Evolutionary conservation across 2,888 invertebrate genomes (phyloP).

Genomic region (Patella depressa): DNA sequence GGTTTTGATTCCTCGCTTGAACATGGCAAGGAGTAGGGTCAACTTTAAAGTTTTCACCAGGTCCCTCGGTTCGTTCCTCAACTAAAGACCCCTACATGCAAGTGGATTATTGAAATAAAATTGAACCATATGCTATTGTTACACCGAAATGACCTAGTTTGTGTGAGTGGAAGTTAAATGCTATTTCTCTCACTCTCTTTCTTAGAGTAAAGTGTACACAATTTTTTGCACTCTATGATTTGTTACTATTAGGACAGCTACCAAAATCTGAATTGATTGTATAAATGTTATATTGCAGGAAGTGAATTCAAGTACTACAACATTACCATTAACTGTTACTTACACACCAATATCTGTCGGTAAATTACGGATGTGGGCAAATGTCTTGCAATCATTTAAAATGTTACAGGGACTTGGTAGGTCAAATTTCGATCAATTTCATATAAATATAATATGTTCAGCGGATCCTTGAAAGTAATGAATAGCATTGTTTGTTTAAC

Average conservation of each 20-base stretch:
- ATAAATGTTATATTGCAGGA: constrained; percentile 46
- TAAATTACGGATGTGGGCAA: constrained; percentile 72
- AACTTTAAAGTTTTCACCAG: too few species aligned
- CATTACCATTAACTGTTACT: constrained; percentile 79
- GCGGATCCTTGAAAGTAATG: too few species aligned
- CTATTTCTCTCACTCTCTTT: neutral
- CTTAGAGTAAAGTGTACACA: neutral
- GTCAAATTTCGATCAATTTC: neutral
- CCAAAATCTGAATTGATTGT: neutral
- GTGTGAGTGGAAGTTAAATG: too few species aligned
- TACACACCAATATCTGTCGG: constrained; percentile 86
- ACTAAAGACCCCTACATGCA: too few species aligned
- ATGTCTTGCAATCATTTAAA: constrained; percentile 67
- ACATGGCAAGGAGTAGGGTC: too few species aligned
- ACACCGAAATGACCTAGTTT: too few species aligned
- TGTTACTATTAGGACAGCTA: neutral
- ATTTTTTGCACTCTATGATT: constrained; percentile 8
- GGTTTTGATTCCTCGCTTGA: too few species aligned
- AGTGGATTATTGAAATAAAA: too few species aligned
- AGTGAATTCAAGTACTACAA: constrained; percentile 64
- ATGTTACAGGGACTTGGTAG: constrained; percentile 74
- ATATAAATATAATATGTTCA: too few species aligned
- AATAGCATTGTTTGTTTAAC: too few species aligned
- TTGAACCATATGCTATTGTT: too few species aligned
- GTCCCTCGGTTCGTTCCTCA: too few species aligned